Base-by-base conservation (phyloP, 2,888 invertebrate genomes). In the Thereva unica region DNA sequence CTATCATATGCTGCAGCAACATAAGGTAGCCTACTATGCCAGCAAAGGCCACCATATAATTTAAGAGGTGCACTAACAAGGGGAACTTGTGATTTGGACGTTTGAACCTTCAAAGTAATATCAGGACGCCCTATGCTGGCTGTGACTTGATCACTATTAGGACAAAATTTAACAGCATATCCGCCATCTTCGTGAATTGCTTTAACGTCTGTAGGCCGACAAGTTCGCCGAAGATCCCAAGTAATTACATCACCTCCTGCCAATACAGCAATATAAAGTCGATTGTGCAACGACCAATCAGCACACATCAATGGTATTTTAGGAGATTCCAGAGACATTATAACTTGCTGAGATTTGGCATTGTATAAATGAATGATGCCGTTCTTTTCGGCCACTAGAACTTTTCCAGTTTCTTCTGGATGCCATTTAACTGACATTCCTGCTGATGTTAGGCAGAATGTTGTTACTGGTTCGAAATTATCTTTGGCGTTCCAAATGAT, bases 331-430 rank as follows among this genome's bases (percentile, higher is more conserved):
- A 90, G 80, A 0, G 90, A 89, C 76, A 89, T 79, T 57, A 89
- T 85, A 2, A 86, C 85, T 69, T 84, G 85, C 72, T 87, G 87
- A 49, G 85, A 87, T 72, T 84, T 83, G 7, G 89, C 84, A 78
- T 90, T 91, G 74, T 89, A 91, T 76, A 91, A 84, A 69, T 87
- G 85, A 64, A 92, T 85, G 0, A 87, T 79, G n/a, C 91, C 91
- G 72, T 85, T 85, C 76, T 89, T 90, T 76, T 91, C 90, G 0
- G 88, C 91, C 1, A 91, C 89, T 70, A 92, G 78, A 34, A 92
- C 81, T 80, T 91, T 91, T 49, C 85, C 85, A 1, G 84, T 83
- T 73, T 91, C 90, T 68, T 88, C 87, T 47, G 82, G 82, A 77
- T 91, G 90, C 86, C 89, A 90, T 73, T 86, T 84, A 0, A 87